These are phyloP conservation scores for Aphidius ervi DNA, from an alignment of 1,140 invertebrate genomes.

Conservation along the genomic window DNA sequence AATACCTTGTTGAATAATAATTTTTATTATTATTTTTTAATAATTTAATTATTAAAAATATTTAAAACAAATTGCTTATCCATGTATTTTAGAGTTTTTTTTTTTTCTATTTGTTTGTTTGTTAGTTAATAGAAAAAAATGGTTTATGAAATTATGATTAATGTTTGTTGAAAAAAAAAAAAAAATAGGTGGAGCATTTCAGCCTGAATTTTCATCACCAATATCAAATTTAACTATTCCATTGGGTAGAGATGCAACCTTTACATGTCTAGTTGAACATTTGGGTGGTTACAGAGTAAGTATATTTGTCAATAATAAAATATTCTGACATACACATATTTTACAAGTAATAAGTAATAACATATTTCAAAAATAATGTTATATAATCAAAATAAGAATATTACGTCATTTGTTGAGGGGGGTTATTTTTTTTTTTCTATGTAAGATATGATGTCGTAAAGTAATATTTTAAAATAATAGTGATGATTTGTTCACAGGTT, in stretches of 20 bases:
- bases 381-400: neutral
- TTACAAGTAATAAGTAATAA: neutral
- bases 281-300: slow-evolving; percentile 87
- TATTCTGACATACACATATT: neutral
- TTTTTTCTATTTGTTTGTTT: too few species aligned
- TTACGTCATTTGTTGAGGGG: too few species aligned
- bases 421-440: neutral
- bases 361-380: neutral
- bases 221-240: slow-evolving; percentile 80
- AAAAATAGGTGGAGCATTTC: slow-evolving; percentile 62
- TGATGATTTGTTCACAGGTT: slow-evolving; percentile 56
- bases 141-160: too few species aligned
- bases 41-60: too few species aligned
- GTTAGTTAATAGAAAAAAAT: too few species aligned
- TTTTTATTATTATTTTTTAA: too few species aligned
- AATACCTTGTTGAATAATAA: too few species aligned
- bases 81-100: too few species aligned
- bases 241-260: slow-evolving; percentile 79
- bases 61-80: too few species aligned
- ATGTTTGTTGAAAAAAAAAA: too few species aligned
- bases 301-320: slow-evolving; percentile 25
- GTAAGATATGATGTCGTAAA: neutral
- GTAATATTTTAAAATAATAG: too few species aligned
- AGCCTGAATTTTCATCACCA: slow-evolving; percentile 79
- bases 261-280: slow-evolving; percentile 81